Percentiles rank a stretch among this genome's conserved stretches.
Conservation (phyloP, 2,888 invertebrate species). For the Subacronicta megacephala region DNA sequence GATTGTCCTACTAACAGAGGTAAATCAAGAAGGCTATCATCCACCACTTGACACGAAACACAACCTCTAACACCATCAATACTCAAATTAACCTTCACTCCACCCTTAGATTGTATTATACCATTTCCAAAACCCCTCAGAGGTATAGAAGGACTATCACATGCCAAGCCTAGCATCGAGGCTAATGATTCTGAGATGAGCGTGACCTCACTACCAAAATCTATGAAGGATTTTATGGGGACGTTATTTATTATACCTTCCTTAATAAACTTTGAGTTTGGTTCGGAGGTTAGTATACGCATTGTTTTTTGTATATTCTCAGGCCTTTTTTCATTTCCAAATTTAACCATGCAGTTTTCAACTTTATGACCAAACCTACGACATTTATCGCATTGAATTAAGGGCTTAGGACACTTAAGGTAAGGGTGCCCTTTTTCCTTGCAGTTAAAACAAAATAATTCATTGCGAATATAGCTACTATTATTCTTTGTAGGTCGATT, state of each 20-base stretch:
- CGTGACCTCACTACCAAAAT: background rate
- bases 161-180: background rate
- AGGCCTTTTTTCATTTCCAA: too few species aligned
- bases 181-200: background rate
- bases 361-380: background rate
- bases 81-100: background rate
- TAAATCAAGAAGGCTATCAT: background rate
- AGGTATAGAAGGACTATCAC: background rate
- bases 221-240: background rate
- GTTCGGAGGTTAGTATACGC: background rate
- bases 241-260: background rate
- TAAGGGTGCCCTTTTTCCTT: background rate
- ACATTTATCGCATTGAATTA: background rate
- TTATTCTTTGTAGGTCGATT: background rate
- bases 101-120: background rate
- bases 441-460: background rate
- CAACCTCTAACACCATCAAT: background rate
- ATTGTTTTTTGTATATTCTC: background rate
- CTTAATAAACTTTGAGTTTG: background rate
- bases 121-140: background rate
- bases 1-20: background rate
- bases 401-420: background rate
- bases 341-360: background rate
- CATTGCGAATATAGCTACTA: too few species aligned
- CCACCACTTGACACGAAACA: background rate